phyloP scores from a whole-genome alignment of 2,797 vertebrate genomes.

The Artibeus lituratus region DNA sequence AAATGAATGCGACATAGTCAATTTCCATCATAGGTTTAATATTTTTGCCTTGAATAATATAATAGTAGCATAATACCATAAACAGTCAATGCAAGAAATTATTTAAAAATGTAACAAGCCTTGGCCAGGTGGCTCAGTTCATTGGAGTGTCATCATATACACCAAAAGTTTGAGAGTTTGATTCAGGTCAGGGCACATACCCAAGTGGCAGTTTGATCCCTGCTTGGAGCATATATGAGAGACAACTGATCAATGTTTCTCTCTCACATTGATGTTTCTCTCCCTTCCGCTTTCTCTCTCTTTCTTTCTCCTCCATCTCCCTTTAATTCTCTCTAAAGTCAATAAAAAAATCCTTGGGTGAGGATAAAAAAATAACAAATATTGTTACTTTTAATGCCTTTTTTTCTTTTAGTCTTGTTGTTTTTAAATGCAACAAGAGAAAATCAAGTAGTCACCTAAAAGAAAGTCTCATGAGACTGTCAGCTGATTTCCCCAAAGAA shows the following conservation, averaged over 20 bases:
- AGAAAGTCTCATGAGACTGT: no score
- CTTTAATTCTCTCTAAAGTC: background rate
- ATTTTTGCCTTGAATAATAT: background rate
- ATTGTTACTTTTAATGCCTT: no score
- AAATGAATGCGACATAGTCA: background rate
- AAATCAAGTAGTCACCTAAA: no score
- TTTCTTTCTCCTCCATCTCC: background rate
- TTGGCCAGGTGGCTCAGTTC: background rate
- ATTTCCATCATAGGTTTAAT: background rate
- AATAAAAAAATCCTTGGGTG: background rate
- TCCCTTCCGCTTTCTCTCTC: background rate
- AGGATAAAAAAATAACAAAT: background rate
- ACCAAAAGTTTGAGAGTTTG: background rate
- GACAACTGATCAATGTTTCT: background rate
- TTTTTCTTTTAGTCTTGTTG: no score
- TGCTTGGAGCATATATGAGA: background rate
- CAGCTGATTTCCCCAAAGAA: no score
- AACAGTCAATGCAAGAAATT: background rate
- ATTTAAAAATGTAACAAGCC: conserved; percentile 15
- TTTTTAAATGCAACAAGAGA: no score
- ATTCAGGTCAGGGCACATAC: background rate
- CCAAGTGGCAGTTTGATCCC: background rate
- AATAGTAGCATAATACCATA: background rate
- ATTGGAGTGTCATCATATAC: background rate
- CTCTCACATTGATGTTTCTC: background rate